Evolutionary conservation across 2,797 vertebrate genomes (phyloP).

Genomic region (Protonibea diacanthus): DNA sequence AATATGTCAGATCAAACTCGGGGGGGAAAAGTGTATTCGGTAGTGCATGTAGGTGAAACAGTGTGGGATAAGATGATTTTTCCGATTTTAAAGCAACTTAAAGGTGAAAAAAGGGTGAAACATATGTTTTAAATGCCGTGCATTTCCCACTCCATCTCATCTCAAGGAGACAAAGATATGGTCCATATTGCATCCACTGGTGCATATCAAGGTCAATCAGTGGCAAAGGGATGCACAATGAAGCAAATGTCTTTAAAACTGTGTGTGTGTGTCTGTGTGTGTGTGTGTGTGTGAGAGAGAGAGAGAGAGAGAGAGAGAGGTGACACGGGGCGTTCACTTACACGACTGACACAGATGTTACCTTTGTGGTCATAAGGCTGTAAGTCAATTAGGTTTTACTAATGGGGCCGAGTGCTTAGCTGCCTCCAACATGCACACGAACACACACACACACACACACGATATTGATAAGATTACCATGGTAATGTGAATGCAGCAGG

Average conservation of each 20-base stretch:
- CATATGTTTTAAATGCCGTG: background rate
- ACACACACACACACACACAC: slow-evolving; percentile 19
- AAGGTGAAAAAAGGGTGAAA: background rate
- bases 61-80: background rate
- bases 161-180: slow-evolving; percentile 54
- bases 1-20: too few species aligned
- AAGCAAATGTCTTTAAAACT: slow-evolving; percentile 59
- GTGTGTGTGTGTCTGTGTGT: slow-evolving; percentile 14
- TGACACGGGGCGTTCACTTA: slow-evolving; percentile 65
- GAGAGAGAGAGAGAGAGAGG: slow-evolving; percentile 27
- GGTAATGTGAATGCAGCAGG: slow-evolving; percentile 72
- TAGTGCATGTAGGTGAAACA: too few species aligned
- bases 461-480: slow-evolving; percentile 79
- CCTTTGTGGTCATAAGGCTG: slow-evolving; percentile 78
- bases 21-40: too few species aligned
- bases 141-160: slow-evolving; percentile 18
- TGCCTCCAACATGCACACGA: slow-evolving; percentile 39
- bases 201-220: slow-evolving; percentile 74
- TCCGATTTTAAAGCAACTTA: background rate
- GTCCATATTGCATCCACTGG: slow-evolving; percentile 42
- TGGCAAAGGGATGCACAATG: slow-evolving; percentile 51
- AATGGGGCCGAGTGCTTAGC: slow-evolving; percentile 74
- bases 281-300: slow-evolving; percentile 21
- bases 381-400: slow-evolving; percentile 81
- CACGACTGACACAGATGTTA: slow-evolving; percentile 80